Conservation (phyloP, 1,140 invertebrate genomes). For the Thalassaphorura encarpata region DNA sequence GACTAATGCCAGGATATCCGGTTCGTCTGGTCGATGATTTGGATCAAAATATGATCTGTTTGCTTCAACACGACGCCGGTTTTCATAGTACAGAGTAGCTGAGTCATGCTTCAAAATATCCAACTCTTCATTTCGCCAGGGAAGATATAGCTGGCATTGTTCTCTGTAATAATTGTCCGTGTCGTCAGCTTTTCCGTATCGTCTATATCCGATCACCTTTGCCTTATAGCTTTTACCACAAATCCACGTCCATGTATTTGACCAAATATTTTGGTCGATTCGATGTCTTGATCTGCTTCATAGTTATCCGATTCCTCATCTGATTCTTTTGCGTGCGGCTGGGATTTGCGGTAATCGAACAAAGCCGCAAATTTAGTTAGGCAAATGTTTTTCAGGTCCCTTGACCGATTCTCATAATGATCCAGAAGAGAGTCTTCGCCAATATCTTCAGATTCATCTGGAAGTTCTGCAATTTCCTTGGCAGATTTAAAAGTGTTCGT, state of each 20-base stretch:
- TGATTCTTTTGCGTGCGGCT: no score
- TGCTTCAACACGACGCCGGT: background rate
- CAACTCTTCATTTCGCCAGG: background rate
- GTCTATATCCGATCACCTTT: background rate
- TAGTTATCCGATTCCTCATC: no score
- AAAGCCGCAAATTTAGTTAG: slow-evolving; percentile 6
- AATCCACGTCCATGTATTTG: no score
- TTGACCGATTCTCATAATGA: slow-evolving; percentile 13
- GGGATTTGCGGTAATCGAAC: slow-evolving; percentile 6
- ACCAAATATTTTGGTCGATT: no score
- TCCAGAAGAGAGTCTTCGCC: background rate
- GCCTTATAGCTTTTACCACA: background rate
- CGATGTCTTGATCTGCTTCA: no score
- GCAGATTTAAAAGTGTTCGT: slow-evolving; percentile 8
- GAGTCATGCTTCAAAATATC: background rate
- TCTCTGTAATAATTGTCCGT: background rate
- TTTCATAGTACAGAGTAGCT: background rate
- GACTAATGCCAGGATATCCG: background rate
- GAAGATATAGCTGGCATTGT: background rate
- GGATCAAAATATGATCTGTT: background rate
- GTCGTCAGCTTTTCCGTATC: background rate
- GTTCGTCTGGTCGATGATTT: background rate
- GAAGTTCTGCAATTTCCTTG: slow-evolving; percentile 12
- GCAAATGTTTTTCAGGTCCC: slow-evolving; percentile 3
- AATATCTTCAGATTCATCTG: slow-evolving; percentile 13